A percentile compares a stretch with the other conserved stretches of the same genome.
Evolutionary conservation across 2,888 invertebrate species (phyloP).

Genomic region (Spicauda simplicius): DNA sequence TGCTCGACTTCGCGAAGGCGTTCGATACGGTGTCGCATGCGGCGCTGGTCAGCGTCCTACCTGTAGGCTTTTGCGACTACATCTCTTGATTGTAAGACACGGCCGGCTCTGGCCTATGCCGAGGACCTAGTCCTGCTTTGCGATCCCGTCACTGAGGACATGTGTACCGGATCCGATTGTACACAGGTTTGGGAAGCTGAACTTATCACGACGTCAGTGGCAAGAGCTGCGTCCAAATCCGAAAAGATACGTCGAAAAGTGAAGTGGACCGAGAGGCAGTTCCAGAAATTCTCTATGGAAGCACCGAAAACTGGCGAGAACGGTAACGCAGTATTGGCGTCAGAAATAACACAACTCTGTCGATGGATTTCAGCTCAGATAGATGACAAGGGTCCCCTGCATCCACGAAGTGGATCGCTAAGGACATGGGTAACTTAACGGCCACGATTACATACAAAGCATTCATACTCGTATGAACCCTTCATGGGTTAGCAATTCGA

Average conservation of each 20-base stretch:
- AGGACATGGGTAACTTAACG: constrained; percentile 37
- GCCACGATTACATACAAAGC: constrained; percentile 53
- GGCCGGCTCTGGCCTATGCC: constrained; percentile 58
- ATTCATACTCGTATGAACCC: constrained; percentile 53
- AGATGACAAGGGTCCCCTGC: too few relatives aligned
- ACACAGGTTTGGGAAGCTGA: constrained; percentile 43
- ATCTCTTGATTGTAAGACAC: constrained; percentile 53
- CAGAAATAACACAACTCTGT: too few relatives aligned
- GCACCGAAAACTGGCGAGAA: constrained; percentile 22
- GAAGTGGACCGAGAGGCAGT: constrained; percentile 37
- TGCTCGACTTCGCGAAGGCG: constrained; percentile 68
- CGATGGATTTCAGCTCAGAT: too few relatives aligned
- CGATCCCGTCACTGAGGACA: constrained; percentile 48
- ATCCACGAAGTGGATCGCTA: constrained; percentile 41
- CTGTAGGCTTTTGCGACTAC: constrained; percentile 50
- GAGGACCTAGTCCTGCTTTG: constrained; percentile 58
- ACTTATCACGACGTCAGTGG: constrained; percentile 40
- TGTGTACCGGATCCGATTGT: constrained; percentile 44
- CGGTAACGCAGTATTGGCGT: too few relatives aligned
- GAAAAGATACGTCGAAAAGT: constrained; percentile 41
- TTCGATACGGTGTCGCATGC: constrained; percentile 59
- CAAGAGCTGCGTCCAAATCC: constrained; percentile 43
- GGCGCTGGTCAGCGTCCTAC: constrained; percentile 52
- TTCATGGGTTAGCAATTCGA: constrained; percentile 45
- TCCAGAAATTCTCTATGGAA: constrained; percentile 22